Percentiles rank a stretch among this genome's conserved stretches.
phyloP scores from a whole-genome alignment of 2,113 vertebrate genomes.

The Laticauda colubrina region DNA sequence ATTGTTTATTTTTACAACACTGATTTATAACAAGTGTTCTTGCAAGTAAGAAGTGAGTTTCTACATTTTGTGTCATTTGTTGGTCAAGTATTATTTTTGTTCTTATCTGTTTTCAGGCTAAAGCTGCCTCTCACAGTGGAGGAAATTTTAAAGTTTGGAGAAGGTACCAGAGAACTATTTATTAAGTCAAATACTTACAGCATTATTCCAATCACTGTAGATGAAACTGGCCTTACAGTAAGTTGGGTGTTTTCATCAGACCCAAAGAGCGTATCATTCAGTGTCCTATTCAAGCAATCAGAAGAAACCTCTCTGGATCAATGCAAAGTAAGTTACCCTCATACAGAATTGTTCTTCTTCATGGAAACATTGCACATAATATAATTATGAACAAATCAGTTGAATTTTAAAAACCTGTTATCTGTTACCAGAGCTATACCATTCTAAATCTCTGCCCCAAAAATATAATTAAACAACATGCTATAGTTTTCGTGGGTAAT shows the following conservation, averaged over 20 bases:
- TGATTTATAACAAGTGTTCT: neutral
- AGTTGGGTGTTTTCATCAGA: conserved; percentile 92
- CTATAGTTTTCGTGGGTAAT: neutral
- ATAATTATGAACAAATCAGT: neutral
- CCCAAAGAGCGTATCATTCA: conserved; percentile 93
- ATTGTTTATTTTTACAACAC: neutral
- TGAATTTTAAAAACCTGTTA: neutral
- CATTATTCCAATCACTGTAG: conserved; percentile 77
- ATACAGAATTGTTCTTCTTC: neutral
- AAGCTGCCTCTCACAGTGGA: conserved; percentile 78
- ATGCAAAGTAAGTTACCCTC: conserved; percentile 78
- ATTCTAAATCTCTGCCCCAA: neutral
- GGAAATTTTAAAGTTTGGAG: conserved; percentile 81
- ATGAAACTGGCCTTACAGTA: conserved; percentile 78
- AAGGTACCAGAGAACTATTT: conserved; percentile 83
- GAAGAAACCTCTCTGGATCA: conserved; percentile 79
- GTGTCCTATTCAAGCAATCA: conserved; percentile 83
- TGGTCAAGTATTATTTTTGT: neutral
- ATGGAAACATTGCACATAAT: neutral
- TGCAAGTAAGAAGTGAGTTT: neutral
- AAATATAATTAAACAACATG: neutral
- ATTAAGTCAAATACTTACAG: conserved; percentile 92
- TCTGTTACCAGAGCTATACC: neutral
- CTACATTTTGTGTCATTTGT: neutral
- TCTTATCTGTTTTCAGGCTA: conserved; percentile 64